Evolutionary conservation across 2,113 vertebrate genomes (phyloP).

Genomic region (Calonectris borealis): DNA sequence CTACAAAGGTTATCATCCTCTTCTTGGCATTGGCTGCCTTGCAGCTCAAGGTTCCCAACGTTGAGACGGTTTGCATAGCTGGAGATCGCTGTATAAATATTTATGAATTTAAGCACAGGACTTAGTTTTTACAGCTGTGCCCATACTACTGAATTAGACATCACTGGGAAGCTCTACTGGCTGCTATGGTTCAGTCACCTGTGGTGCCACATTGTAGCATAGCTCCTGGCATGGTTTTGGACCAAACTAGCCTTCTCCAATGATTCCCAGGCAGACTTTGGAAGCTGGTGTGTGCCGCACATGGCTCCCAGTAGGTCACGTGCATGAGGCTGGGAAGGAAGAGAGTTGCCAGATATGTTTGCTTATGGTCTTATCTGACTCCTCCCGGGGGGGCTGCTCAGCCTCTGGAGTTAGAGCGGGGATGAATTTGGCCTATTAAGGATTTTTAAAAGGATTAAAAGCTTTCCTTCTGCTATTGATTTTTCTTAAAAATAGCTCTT

Average conservation of each 20-base stretch:
- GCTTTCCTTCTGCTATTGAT: neutral
- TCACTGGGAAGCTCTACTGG: neutral
- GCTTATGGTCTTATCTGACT: neutral
- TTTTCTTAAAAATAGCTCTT: neutral
- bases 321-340: neutral
- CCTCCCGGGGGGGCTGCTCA: neutral
- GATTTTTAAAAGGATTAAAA: neutral
- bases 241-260: neutral
- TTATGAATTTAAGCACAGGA: neutral
- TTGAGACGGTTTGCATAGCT: neutral
- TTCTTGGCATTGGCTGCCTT: neutral
- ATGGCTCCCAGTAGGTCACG: rapidly evolving
- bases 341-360: neutral
- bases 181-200: neutral
- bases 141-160: neutral
- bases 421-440: neutral
- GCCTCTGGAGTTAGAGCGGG: neutral
- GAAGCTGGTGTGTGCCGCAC: rapidly evolving
- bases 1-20: neutral
- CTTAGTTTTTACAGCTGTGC: neutral
- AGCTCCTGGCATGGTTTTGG: neutral
- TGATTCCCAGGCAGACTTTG: neutral
- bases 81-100: neutral
- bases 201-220: no score
- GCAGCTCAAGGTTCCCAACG: neutral